Conservation (phyloP, 2,113 vertebrate genomes). For the Aleadryas rufinucha region DNA sequence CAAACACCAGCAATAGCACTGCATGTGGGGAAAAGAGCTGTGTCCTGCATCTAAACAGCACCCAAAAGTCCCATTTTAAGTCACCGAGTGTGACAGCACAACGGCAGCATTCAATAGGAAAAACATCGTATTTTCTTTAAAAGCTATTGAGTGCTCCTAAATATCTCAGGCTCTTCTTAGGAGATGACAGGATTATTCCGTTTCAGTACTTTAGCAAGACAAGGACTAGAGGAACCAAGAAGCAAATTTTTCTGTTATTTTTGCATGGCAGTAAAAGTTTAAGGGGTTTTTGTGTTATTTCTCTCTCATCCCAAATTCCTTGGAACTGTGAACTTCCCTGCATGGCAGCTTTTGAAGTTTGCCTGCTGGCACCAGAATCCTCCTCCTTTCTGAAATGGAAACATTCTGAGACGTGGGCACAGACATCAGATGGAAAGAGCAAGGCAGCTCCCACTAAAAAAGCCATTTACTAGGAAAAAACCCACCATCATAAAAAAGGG, state of each 20-base stretch:
- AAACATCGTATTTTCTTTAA: neutral
- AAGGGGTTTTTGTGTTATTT: neutral
- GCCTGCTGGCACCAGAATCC: neutral
- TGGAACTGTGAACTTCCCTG: neutral
- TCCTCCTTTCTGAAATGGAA: neutral
- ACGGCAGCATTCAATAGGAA: neutral
- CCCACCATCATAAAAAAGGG: accelerated
- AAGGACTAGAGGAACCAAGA: neutral
- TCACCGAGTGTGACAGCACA: accelerated
- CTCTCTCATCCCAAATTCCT: neutral
- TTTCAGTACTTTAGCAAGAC: neutral
- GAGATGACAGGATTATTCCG: neutral
- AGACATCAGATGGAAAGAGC: neutral
- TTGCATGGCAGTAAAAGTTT: neutral
- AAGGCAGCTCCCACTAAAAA: neutral
- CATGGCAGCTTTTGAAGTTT: neutral
- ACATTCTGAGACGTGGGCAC: neutral
- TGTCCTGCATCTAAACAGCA: neutral
- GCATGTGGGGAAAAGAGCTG: neutral
- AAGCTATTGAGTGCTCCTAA: neutral
- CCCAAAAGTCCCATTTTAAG: neutral
- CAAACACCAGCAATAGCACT: neutral
- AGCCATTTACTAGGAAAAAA: neutral
- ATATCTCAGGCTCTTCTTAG: neutral
- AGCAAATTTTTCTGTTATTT: neutral